Percentiles rank a stretch among this genome's conserved stretches.
phyloP scores from a whole-genome alignment of 2,888 invertebrate genomes.

The Phortica magna region DNA sequence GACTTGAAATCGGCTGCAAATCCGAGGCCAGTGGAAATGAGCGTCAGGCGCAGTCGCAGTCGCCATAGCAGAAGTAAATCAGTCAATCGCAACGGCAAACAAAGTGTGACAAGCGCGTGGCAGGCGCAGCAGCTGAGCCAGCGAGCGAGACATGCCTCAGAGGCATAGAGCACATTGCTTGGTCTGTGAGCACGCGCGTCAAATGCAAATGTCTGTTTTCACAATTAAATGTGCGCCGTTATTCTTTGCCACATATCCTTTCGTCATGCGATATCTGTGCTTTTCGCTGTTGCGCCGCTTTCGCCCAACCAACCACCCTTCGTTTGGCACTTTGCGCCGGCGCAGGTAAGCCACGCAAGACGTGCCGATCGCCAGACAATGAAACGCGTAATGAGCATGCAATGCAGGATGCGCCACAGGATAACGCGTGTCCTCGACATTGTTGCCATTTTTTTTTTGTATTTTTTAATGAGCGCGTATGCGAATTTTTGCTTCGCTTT shows the following conservation, averaged over 20 bases:
- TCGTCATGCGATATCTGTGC: not conserved
- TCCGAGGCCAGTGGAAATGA: not conserved
- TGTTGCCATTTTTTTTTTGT: too few species aligned
- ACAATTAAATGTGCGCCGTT: not conserved
- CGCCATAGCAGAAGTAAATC: not conserved
- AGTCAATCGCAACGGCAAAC: conserved; percentile 31
- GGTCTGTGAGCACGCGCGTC: not conserved
- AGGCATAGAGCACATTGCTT: not conserved
- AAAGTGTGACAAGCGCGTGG: conserved; percentile 64
- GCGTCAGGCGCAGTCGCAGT: not conserved
- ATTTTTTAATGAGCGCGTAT: not conserved
- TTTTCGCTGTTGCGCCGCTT: conserved; percentile 6
- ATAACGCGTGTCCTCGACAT: not conserved
- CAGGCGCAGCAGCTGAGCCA: conserved; percentile 46
- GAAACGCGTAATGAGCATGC: not conserved
- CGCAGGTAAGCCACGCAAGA: conserved; percentile 11
- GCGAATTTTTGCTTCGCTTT: not conserved
- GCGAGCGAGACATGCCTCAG: not conserved
- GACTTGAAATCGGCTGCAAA: not conserved
- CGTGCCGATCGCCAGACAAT: not conserved
- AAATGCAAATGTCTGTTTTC: not conserved
- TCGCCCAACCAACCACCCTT: not conserved
- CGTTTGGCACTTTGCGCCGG: conserved; percentile 10
- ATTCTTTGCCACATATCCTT: not conserved
- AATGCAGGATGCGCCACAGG: not conserved